These are phyloP conservation scores for Operophtera brumata DNA, from an alignment of 2,888 invertebrate species.

Conservation along the genomic window DNA sequence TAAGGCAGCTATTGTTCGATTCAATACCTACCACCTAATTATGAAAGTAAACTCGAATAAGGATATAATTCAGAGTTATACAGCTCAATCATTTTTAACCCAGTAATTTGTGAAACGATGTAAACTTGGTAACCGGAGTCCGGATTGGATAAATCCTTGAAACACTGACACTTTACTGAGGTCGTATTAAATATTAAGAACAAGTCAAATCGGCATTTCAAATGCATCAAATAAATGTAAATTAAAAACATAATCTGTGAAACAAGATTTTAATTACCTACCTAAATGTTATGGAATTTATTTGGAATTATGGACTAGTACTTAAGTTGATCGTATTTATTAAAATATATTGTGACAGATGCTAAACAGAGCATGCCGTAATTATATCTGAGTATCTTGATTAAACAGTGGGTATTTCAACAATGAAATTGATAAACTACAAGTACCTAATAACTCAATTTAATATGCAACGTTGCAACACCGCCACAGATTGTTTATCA, in stretches of 20 bases:
- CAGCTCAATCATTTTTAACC: neutral
- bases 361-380: constrained; percentile 23
- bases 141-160: constrained; percentile 26
- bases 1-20: neutral
- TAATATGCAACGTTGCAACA: neutral
- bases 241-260: constrained; percentile 12
- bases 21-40: too few species aligned
- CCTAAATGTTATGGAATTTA: neutral
- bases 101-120: constrained; percentile 6
- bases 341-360: constrained; percentile 20
- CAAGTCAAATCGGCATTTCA: constrained; percentile 28
- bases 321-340: constrained; percentile 1
- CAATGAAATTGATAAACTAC: neutral
- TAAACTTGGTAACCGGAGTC: constrained; percentile 14
- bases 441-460: neutral
- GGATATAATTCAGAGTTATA: neutral
- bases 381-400: constrained; percentile 1
- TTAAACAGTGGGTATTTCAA: neutral
- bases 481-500: neutral
- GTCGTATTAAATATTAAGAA: constrained; percentile 21
- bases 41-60: constrained; percentile 3
- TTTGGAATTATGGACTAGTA: neutral
- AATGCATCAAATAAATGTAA: constrained; percentile 23
- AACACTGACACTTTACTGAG: constrained; percentile 27
- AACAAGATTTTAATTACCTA: constrained; percentile 6